Conservation (phyloP, 2,113 vertebrate species). For the Phasianus colchicus region DNA sequence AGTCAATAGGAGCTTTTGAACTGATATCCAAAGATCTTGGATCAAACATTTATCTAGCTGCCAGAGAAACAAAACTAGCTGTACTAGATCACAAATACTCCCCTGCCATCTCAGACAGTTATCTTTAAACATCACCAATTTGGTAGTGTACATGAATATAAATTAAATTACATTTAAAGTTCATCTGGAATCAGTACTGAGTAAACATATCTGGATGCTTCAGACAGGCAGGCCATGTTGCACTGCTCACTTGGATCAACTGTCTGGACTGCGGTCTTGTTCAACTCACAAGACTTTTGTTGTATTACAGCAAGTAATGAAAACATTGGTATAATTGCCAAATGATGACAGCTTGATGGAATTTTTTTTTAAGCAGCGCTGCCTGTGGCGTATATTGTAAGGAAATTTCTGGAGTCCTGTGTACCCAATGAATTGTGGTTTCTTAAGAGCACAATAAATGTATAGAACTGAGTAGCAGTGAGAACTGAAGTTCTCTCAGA, state of each 20-base stretch:
- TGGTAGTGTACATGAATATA: background rate
- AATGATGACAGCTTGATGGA: background rate
- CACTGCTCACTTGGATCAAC: background rate
- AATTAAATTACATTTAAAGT: background rate
- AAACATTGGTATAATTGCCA: background rate
- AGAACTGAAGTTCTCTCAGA: background rate
- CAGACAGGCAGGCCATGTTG: background rate
- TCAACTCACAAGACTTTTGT: fast-evolving
- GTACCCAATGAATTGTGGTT: background rate
- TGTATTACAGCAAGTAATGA: background rate
- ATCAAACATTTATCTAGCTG: background rate
- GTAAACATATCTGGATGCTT: background rate
- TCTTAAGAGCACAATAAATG: background rate
- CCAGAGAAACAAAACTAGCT: background rate
- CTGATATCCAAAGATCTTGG: background rate
- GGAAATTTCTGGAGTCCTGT: background rate
- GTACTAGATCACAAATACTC: background rate
- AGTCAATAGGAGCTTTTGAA: background rate
- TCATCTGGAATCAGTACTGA: background rate
- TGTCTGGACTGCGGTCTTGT: background rate
- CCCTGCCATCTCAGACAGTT: background rate
- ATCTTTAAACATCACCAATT: background rate
- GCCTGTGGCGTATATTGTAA: background rate
- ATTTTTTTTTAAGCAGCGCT: background rate
- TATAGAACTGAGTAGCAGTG: background rate